Conservation (phyloP, 2,797 vertebrate species). For the Sparus aurata region DNA sequence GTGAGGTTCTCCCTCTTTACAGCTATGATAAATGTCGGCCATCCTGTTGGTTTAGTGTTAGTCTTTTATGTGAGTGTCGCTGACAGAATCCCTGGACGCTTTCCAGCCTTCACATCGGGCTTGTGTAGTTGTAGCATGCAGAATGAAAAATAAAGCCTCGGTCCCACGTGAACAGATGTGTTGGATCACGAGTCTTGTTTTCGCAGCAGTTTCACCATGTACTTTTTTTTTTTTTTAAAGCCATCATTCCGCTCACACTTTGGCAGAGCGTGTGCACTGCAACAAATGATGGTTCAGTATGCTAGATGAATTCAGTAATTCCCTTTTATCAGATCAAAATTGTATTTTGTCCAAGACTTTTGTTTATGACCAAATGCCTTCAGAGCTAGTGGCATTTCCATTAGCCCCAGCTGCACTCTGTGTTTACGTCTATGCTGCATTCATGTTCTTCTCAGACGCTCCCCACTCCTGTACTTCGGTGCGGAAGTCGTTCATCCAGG, state of each 20-base stretch:
- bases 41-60: constrained; percentile 12
- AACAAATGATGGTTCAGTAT: not conserved
- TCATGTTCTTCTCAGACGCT: too few relatives aligned
- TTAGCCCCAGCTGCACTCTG: not conserved
- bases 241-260: not conserved
- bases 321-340: not conserved
- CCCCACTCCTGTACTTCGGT: too few relatives aligned
- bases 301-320: not conserved
- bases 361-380: not conserved
- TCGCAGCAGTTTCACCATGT: not conserved
- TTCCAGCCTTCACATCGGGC: constrained; percentile 20
- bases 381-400: not conserved
- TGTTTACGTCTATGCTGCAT: not conserved
- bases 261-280: not conserved
- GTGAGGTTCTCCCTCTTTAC: constrained; percentile 24
- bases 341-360: not conserved
- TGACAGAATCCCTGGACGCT: constrained; percentile 6
- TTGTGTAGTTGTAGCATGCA: constrained; percentile 18
- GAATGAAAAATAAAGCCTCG: constrained; percentile 20
- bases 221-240: not conserved
- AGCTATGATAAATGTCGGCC: constrained; percentile 32
- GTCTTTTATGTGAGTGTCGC: constrained; percentile 15
- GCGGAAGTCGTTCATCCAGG: too few relatives aligned
- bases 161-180: constrained; percentile 16
- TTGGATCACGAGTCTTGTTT: constrained; percentile 9